Conservation (phyloP, 2,888 invertebrate genomes). For the Nomada lathburiana region DNA sequence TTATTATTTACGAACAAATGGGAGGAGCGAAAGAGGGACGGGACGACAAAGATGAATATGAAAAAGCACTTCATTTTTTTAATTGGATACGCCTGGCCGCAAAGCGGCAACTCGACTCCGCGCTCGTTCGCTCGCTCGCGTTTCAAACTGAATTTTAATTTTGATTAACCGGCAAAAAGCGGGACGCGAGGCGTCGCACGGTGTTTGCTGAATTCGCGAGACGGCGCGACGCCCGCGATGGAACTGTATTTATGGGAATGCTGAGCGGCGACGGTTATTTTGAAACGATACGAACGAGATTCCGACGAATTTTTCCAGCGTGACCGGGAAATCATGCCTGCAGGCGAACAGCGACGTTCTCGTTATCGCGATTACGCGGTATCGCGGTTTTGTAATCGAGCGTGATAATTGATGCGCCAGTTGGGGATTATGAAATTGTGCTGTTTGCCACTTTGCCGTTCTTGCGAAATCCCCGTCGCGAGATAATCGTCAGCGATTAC, state of each 20-base stretch:
- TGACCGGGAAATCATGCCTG: background rate
- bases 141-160: constrained; percentile 81
- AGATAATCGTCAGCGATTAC: constrained; percentile 16
- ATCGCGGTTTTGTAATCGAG: constrained; percentile 32
- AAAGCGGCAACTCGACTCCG: constrained; percentile 44
- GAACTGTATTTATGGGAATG: constrained; percentile 23
- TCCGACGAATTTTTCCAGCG: constrained; percentile 3
- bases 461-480: background rate
- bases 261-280: constrained; percentile 14
- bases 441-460: constrained; percentile 16
- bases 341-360: background rate
- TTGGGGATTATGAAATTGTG: constrained; percentile 19
- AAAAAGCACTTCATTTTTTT: constrained; percentile 82
- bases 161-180: constrained; percentile 77
- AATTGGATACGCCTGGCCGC: constrained; percentile 77
- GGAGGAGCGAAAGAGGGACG: constrained; percentile 50
- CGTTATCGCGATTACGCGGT: constrained; percentile 19
- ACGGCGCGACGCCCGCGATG: constrained; percentile 13
- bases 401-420: constrained; percentile 18
- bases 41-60: constrained; percentile 76
- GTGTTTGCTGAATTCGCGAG: constrained; percentile 57
- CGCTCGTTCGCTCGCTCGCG: constrained; percentile 29
- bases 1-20: constrained; percentile 81
- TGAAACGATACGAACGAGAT: background rate
- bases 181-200: constrained; percentile 51